phyloP scores from a whole-genome alignment of 1,140 invertebrate species.

The Stegodyphus mimosarum region DNA sequence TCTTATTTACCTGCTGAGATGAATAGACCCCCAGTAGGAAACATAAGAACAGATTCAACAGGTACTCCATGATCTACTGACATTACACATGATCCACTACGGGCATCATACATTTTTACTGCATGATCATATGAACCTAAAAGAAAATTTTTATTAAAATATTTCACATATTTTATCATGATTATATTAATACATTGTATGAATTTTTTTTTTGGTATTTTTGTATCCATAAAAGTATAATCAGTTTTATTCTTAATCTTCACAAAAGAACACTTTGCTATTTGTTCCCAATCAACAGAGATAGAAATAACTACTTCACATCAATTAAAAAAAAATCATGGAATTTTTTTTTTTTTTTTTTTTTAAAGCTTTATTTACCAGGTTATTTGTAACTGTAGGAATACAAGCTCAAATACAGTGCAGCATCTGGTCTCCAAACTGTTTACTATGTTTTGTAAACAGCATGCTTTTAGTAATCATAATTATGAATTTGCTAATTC shows the following conservation, averaged over 20 bases:
- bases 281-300: no score
- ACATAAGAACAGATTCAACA: slow-evolving; percentile 89
- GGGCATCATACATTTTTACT: slow-evolving; percentile 88
- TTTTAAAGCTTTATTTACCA: no score
- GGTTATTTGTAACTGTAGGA: no score
- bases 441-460: no score
- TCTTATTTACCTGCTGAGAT: slow-evolving; percentile 80
- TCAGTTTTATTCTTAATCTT: background rate
- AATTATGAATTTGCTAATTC: no score
- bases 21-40: slow-evolving; percentile 90
- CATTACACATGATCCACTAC: slow-evolving; percentile 76
- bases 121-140: slow-evolving; percentile 92
- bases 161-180: no score
- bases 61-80: slow-evolving; percentile 89
- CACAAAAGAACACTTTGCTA: background rate
- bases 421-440: no score
- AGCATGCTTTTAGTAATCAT: no score
- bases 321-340: no score
- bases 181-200: background rate
- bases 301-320: no score
- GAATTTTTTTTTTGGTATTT: background rate
- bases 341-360: no score
- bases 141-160: slow-evolving; percentile 47
- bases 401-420: no score
- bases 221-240: background rate